A percentile compares a stretch with the other conserved stretches of the same genome.
These are phyloP conservation scores for Cantharis lateralis DNA, from an alignment of 2,888 invertebrate species.

Conservation along the genomic window DNA sequence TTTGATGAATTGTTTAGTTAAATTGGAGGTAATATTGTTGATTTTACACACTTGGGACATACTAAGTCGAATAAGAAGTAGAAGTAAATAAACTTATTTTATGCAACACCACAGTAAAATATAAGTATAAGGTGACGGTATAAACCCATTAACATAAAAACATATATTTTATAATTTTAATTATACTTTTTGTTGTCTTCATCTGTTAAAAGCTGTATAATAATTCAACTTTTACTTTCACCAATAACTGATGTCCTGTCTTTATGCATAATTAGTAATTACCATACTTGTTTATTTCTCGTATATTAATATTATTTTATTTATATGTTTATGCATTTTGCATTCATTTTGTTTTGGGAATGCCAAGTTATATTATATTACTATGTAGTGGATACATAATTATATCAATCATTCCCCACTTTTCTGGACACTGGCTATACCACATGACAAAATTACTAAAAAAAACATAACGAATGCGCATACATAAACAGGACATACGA, in stretches of 20 bases:
- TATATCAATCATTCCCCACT: background rate
- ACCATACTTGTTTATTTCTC: background rate
- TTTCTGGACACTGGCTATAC: constrained; percentile 32
- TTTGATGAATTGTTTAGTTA: background rate
- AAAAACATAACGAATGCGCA: constrained; percentile 28
- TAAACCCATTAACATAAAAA: background rate
- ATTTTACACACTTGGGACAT: background rate
- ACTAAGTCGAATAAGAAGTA: background rate
- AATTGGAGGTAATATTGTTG: background rate
- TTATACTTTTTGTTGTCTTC: background rate
- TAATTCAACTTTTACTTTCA: background rate
- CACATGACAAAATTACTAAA: constrained; percentile 28
- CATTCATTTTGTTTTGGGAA: background rate
- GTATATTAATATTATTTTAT: background rate
- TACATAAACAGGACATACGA: constrained; percentile 28
- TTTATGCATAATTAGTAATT: background rate
- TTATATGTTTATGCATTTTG: background rate
- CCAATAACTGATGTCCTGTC: background rate
- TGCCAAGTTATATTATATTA: background rate
- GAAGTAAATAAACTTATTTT: background rate
- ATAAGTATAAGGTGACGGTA: background rate
- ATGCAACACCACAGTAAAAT: background rate
- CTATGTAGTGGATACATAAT: background rate
- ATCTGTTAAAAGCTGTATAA: background rate
- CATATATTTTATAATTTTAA: background rate